phyloP scores from a whole-genome alignment of 2,888 invertebrate species.

The Bembecia ichneumoniformis region DNA sequence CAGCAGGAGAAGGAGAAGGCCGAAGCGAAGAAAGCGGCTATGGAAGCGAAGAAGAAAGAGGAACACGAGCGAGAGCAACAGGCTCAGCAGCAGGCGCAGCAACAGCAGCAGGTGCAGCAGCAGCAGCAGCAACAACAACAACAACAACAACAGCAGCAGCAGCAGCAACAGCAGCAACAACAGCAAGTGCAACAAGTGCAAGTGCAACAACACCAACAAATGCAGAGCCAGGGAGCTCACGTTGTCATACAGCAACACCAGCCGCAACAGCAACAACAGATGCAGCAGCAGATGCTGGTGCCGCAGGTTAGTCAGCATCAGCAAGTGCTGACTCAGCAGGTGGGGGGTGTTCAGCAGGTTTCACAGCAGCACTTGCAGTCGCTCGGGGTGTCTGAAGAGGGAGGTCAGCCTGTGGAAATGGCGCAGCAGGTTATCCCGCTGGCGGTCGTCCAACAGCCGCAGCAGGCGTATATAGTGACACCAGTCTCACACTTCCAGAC shows the following conservation, averaged over 20 bases:
- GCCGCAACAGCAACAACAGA: constrained; percentile 36
- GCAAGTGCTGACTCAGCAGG: constrained; percentile 58
- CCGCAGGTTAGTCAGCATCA: constrained; percentile 68
- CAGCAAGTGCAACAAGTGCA: constrained; percentile 58
- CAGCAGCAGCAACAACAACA: constrained; percentile 40
- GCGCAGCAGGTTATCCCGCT: constrained; percentile 76
- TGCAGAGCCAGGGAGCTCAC: constrained; percentile 16
- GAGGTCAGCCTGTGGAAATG: constrained; percentile 72
- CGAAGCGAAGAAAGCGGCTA: constrained; percentile 64
- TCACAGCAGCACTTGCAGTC: constrained; percentile 64
- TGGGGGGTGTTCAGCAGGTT: constrained; percentile 55
- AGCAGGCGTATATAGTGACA: constrained; percentile 76
- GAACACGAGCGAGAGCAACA: constrained; percentile 60
- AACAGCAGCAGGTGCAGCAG: constrained; percentile 38
- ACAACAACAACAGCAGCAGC: constrained; percentile 48
- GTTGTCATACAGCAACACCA: constrained; percentile 24
- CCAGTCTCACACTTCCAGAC: constrained; percentile 77
- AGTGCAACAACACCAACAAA: constrained; percentile 50
- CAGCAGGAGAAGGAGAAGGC: constrained; percentile 66
- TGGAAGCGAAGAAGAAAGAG: constrained; percentile 66
- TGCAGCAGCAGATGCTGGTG: constrained; percentile 66
- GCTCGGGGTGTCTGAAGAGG: constrained; percentile 61
- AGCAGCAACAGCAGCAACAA: constrained; percentile 51
- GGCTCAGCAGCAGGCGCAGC: constrained; percentile 43
- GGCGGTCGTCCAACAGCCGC: constrained; percentile 75